These are phyloP conservation scores for Gallinago nigripennis DNA, from an alignment of 2,797 vertebrate species.

Conservation along the genomic window DNA sequence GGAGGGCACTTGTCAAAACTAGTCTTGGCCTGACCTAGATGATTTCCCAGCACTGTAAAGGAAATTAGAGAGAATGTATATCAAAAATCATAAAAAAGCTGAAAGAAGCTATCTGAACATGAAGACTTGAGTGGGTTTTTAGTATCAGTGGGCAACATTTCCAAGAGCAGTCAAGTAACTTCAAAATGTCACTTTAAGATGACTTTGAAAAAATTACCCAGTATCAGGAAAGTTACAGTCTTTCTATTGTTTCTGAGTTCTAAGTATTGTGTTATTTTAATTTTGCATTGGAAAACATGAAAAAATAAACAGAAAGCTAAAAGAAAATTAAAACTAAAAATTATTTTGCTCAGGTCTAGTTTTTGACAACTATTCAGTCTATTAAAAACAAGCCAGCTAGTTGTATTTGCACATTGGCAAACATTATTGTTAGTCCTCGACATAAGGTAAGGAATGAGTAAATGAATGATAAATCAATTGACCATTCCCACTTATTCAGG, in stretches of 20 bases:
- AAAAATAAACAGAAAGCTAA: not conserved
- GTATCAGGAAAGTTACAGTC: not conserved
- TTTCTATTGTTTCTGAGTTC: not conserved
- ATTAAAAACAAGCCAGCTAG: not conserved
- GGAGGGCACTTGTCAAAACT: not conserved
- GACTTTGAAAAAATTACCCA: not conserved
- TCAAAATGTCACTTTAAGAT: not conserved
- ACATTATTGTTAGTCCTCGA: not conserved
- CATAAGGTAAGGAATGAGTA: not conserved
- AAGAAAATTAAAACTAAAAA: not conserved
- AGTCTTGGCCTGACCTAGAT: not conserved
- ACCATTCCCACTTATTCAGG: not conserved
- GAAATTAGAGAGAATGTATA: not conserved
- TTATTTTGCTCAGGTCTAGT: not conserved
- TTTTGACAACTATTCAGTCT: not conserved
- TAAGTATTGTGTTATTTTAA: not conserved
- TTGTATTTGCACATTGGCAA: not conserved
- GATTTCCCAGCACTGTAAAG: not conserved
- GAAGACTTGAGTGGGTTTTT: not conserved
- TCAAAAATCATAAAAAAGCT: not conserved
- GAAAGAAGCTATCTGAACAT: not conserved
- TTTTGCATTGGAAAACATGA: not conserved
- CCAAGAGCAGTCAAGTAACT: not conserved
- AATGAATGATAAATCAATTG: not conserved
- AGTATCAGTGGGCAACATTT: not conserved